phyloP scores from a whole-genome alignment of 2,888 invertebrate genomes.

The Myathropa florea region DNA sequence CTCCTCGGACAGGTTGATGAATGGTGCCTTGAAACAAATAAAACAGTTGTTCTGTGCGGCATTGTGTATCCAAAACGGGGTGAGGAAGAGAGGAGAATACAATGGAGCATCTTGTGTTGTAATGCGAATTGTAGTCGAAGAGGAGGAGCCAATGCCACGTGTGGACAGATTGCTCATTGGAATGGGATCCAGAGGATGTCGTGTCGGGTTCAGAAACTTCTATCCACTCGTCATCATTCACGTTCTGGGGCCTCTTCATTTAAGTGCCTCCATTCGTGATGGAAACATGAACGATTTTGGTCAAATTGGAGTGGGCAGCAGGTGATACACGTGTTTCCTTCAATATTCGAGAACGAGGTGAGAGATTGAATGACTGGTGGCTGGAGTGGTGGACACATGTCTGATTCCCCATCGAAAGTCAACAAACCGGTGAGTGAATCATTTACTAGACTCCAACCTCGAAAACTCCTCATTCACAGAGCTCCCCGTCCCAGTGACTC shows the following conservation, averaged over 20 bases:
- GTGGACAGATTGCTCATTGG: background rate
- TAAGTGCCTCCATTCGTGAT: background rate
- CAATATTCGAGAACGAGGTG: too few relatives aligned
- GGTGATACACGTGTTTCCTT: background rate
- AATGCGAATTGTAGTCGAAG: slow-evolving; percentile 4
- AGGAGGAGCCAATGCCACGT: background rate
- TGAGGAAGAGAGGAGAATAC: too few relatives aligned
- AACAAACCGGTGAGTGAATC: too few relatives aligned
- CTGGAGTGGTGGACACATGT: too few relatives aligned
- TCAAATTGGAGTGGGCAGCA: background rate
- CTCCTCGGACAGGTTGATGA: slow-evolving; percentile 56
- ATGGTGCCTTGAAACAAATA: slow-evolving; percentile 47
- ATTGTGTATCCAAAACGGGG: background rate
- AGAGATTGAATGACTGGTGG: background rate
- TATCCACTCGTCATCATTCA: background rate
- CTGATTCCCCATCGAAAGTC: too few relatives aligned
- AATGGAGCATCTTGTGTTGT: background rate
- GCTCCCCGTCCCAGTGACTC: too few relatives aligned
- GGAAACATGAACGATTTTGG: background rate
- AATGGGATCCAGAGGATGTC: background rate
- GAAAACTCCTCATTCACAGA: too few relatives aligned
- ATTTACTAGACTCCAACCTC: too few relatives aligned
- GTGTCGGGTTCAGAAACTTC: background rate
- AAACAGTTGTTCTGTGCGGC: slow-evolving; percentile 36
- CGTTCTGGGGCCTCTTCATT: background rate